These are phyloP conservation scores for Lasioglossum albipes DNA, from an alignment of 1,140 invertebrate species.

Conservation along the genomic window DNA sequence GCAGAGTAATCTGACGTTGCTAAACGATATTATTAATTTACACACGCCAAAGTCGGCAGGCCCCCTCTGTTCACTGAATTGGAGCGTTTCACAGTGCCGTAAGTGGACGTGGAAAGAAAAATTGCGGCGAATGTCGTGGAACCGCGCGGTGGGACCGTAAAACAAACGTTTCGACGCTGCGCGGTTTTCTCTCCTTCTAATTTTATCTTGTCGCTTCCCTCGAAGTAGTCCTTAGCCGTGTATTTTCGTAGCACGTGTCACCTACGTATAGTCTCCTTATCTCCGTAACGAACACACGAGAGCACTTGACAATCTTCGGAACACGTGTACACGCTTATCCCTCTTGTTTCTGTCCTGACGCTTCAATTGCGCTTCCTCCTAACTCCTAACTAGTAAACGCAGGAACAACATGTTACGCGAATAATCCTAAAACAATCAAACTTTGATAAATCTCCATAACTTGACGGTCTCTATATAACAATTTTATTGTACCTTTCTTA, in stretches of 20 bases:
- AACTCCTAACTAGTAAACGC: neutral
- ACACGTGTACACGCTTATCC: slow-evolving; percentile 51
- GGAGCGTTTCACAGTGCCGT: slow-evolving; percentile 20
- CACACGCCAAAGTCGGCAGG: neutral
- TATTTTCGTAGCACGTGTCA: slow-evolving; percentile 66
- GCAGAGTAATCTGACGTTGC: neutral
- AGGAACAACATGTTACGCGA: too few relatives aligned
- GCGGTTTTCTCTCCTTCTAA: slow-evolving; percentile 63
- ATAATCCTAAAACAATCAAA: too few relatives aligned
- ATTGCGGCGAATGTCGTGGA: slow-evolving; percentile 62
- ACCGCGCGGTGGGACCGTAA: slow-evolving; percentile 57
- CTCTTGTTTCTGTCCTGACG: slow-evolving; percentile 37
- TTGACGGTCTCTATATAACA: too few relatives aligned
- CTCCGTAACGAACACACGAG: slow-evolving; percentile 43
- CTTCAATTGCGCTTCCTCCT: neutral
- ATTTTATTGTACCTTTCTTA: too few relatives aligned
- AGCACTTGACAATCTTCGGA: slow-evolving; percentile 39
- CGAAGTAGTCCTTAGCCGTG: slow-evolving; percentile 47
- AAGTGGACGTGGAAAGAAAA: slow-evolving; percentile 56
- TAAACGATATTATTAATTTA: slow-evolving; percentile 24
- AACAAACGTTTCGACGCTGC: slow-evolving; percentile 63
- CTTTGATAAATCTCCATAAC: too few relatives aligned
- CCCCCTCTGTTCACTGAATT: slow-evolving; percentile 39
- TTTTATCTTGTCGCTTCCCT: slow-evolving; percentile 57
- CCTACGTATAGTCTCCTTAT: slow-evolving; percentile 58